These are phyloP conservation scores for Steatornis caripensis DNA, from an alignment of 2,113 vertebrate genomes.

Conservation along the genomic window DNA sequence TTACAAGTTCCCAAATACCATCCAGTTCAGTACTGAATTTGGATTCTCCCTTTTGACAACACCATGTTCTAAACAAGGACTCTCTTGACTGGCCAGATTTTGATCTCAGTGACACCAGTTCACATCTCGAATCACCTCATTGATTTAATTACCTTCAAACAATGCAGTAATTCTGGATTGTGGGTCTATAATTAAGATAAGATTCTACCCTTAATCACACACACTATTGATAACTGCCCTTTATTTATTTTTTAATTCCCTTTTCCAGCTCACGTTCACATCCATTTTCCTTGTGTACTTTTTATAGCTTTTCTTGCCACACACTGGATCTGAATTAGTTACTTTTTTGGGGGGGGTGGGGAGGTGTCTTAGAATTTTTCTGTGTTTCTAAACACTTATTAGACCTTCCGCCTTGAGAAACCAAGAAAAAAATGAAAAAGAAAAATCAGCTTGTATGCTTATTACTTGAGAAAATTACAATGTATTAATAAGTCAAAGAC, in stretches of 20 bases:
- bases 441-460: not conserved
- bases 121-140: slow-evolving; percentile 32
- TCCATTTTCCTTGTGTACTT: not conserved
- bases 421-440: not conserved
- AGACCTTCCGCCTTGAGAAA: not conserved
- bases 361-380: not conserved
- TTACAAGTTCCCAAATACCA: not conserved
- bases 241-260: not conserved
- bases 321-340: not conserved
- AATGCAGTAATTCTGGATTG: slow-evolving; percentile 39
- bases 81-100: not conserved
- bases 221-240: not conserved
- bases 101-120: slow-evolving; percentile 8
- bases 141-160: slow-evolving; percentile 40
- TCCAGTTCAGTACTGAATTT: not conserved
- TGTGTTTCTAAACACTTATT: not conserved
- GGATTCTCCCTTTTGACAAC: not conserved
- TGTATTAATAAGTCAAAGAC: not conserved
- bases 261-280: not conserved
- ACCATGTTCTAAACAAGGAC: not conserved
- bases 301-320: not conserved
- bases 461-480: not conserved
- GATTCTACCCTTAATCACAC: slow-evolving; percentile 18
- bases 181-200: slow-evolving; percentile 49
- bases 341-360: not conserved